phyloP scores from a whole-genome alignment of 2,888 invertebrate species.

The Idaea biselata region DNA sequence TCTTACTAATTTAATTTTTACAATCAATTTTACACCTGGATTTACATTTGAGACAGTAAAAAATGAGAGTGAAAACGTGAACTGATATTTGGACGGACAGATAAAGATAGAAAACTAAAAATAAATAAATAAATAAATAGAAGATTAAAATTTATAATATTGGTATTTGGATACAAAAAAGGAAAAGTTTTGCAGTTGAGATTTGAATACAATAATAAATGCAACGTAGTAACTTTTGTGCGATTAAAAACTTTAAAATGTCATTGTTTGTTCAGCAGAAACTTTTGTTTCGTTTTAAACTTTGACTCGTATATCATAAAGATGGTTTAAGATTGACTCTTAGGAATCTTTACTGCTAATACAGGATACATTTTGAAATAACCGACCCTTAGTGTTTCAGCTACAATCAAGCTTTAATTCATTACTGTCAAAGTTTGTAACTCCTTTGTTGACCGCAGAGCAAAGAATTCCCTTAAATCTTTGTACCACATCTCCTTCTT shows the following conservation, averaged over 20 bases:
- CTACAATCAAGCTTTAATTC: background rate
- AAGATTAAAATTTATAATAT: slow-evolving; percentile 20
- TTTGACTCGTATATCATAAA: background rate
- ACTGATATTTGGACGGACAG: slow-evolving; percentile 73
- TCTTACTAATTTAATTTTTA: slow-evolving; percentile 69
- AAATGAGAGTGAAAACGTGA: slow-evolving; percentile 37
- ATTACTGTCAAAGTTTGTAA: background rate
- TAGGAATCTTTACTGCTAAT: background rate
- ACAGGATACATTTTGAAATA: background rate
- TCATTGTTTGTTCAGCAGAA: background rate
- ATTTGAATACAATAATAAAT: slow-evolving; percentile 14
- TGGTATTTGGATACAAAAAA: background rate
- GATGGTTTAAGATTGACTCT: background rate
- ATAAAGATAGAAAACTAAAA: slow-evolving; percentile 58
- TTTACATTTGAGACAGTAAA: slow-evolving; percentile 49
- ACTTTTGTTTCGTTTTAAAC: background rate
- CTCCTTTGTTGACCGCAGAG: background rate
- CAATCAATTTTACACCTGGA: slow-evolving; percentile 61
- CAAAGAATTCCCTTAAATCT: background rate
- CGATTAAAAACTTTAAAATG: background rate
- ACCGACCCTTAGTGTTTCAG: background rate
- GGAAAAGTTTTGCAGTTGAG: background rate
- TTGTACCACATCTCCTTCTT: background rate
- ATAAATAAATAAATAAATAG: slow-evolving; percentile 36
- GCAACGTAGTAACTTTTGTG: background rate